phyloP scores from a whole-genome alignment of 2,888 invertebrate genomes.

The Thymelicus lineola region DNA sequence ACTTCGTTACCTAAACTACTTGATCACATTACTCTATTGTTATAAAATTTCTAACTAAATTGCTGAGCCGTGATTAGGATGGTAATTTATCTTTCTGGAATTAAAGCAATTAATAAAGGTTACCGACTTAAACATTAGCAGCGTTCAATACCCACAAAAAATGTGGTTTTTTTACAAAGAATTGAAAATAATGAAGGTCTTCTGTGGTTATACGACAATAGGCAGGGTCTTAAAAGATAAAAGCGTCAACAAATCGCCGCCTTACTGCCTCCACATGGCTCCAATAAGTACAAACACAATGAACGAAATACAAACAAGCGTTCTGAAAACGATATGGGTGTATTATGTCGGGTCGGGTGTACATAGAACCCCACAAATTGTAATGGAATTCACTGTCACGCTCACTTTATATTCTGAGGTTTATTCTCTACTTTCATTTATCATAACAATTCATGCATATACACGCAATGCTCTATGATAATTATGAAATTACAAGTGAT shows the following conservation, averaged over 20 bases:
- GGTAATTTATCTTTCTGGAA: neutral
- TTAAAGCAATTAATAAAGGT: neutral
- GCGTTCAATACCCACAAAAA: neutral
- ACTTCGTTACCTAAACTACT: neutral
- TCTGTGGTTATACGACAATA: no score
- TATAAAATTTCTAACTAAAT: neutral
- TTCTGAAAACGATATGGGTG: conserved; percentile 28
- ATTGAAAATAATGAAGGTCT: no score
- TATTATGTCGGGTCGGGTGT: neutral
- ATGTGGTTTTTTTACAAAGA: no score
- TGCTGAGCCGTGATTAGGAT: neutral
- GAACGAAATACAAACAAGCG: conserved; percentile 19
- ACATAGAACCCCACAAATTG: conserved; percentile 2
- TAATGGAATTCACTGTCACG: conserved; percentile 16
- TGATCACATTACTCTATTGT: neutral
- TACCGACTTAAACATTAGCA: neutral
- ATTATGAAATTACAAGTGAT: neutral
- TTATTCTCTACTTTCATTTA: conserved; percentile 7
- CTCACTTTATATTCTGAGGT: conserved; percentile 6
- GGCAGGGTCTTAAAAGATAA: no score
- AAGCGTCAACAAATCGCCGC: neutral
- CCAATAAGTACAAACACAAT: conserved; percentile 10
- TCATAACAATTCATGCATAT: conserved; percentile 3
- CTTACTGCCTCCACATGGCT: neutral
- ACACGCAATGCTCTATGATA: neutral